These are phyloP conservation scores for Tetropium fuscum DNA, from an alignment of 2,888 invertebrate species.

Conservation along the genomic window DNA sequence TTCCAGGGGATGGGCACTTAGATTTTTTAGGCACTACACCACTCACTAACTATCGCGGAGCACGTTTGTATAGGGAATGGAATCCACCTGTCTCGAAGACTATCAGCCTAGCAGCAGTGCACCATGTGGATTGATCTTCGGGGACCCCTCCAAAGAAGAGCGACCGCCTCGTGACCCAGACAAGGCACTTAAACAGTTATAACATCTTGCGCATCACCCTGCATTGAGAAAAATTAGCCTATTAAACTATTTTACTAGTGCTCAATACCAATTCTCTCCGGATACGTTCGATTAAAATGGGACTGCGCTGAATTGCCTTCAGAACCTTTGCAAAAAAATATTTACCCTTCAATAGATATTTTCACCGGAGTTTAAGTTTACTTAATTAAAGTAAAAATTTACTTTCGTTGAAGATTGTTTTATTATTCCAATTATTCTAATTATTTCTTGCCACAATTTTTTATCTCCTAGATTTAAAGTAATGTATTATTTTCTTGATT, in stretches of 20 bases:
- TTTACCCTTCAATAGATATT: too few species aligned
- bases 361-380: too few species aligned
- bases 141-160: conserved; percentile 52
- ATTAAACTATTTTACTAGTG: conserved; percentile 43
- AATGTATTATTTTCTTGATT: too few species aligned
- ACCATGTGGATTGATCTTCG: conserved; percentile 48
- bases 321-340: too few species aligned
- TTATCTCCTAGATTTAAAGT: too few species aligned
- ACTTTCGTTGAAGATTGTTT: too few species aligned
- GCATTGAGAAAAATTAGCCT: conserved; percentile 41
- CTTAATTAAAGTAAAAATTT: too few species aligned
- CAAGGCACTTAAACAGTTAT: conserved; percentile 69
- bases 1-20: conserved; percentile 13
- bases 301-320: too few species aligned
- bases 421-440: too few species aligned
- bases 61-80: conserved; percentile 62
- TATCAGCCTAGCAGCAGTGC: conserved; percentile 44
- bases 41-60: conserved; percentile 58
- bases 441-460: too few species aligned
- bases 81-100: conserved; percentile 65
- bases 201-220: conserved; percentile 62
- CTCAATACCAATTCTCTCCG: too few species aligned
- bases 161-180: conserved; percentile 72
- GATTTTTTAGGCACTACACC: conserved; percentile 29
- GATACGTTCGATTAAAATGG: too few species aligned